phyloP scores from a whole-genome alignment of 2,888 invertebrate genomes.

The Adineta ricciae region DNA sequence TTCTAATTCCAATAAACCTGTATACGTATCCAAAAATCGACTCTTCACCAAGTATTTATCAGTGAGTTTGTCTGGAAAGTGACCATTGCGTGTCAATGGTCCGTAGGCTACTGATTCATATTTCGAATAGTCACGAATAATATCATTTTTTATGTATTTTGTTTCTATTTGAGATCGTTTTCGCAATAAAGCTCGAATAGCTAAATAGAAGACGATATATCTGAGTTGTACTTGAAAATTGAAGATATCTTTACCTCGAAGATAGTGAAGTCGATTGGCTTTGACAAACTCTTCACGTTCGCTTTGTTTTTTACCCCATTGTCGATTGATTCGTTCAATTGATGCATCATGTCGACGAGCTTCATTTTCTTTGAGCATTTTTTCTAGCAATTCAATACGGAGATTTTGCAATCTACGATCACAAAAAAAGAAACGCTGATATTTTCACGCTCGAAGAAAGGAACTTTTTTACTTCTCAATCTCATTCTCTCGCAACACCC shows the following conservation, averaged over 20 bases:
- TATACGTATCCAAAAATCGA: constrained; percentile 45
- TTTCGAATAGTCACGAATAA: constrained; percentile 45
- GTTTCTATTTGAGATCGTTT: constrained; percentile 43
- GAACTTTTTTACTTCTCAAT: constrained; percentile 43
- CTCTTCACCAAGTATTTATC: constrained; percentile 49
- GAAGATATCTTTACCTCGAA: constrained; percentile 41
- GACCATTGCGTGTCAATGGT: constrained; percentile 47
- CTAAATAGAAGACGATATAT: constrained; percentile 37
- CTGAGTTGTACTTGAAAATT: constrained; percentile 38
- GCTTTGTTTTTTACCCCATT: constrained; percentile 48
- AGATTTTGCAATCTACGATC: constrained; percentile 56
- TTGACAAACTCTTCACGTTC: constrained; percentile 44
- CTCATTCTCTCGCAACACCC: constrained; percentile 69
- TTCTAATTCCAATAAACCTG: constrained; percentile 47
- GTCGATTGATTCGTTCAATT: constrained; percentile 46
- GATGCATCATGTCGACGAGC: constrained; percentile 48
- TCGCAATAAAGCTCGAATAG: constrained; percentile 46
- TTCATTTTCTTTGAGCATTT: constrained; percentile 57
- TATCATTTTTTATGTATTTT: constrained; percentile 41
- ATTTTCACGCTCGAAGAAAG: background rate
- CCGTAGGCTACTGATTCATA: constrained; percentile 47
- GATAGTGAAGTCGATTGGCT: constrained; percentile 47
- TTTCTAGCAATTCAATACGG: constrained; percentile 62
- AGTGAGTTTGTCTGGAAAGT: constrained; percentile 48
- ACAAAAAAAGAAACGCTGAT: background rate